Conservation (phyloP, 2,113 vertebrate genomes). For the Himantopus leucocephalus region DNA sequence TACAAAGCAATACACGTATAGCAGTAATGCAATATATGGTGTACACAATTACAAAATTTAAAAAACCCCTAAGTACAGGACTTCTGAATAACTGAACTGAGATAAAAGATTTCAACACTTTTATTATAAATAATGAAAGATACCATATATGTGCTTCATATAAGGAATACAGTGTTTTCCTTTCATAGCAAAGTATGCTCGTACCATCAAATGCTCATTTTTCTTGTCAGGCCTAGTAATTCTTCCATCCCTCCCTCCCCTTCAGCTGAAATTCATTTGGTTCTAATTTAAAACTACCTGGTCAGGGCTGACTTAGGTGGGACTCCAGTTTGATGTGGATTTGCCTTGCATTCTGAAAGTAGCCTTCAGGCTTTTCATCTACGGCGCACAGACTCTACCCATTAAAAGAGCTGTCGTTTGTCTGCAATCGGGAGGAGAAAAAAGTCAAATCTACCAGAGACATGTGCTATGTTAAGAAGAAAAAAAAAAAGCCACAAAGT, state of each 20-base stretch:
- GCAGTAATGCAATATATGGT: conserved; percentile 73
- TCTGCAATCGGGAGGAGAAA: not conserved
- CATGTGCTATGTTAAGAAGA: not conserved
- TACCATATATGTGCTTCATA: conserved; percentile 75
- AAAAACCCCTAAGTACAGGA: conserved; percentile 62
- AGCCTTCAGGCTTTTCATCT: conserved; percentile 18
- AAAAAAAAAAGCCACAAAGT: not conserved
- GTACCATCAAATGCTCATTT: conserved; percentile 77
- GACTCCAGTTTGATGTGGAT: conserved; percentile 16
- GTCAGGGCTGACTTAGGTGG: conserved; percentile 30
- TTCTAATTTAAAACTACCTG: conserved; percentile 64
- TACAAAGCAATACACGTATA: conserved; percentile 76
- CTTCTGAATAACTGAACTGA: conserved; percentile 78
- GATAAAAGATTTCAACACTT: conserved; percentile 73
- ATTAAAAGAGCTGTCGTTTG: not conserved
- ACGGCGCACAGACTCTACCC: not conserved
- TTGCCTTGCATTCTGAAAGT: conserved; percentile 1
- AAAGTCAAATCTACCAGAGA: not conserved
- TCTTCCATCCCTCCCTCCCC: not conserved
- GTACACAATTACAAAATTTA: conserved; percentile 74
- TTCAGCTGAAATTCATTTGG: conserved; percentile 31
- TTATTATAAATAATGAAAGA: conserved; percentile 82
- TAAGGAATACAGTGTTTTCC: conserved; percentile 81
- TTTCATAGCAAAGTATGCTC: conserved; percentile 71
- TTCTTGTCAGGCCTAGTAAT: conserved; percentile 44